phyloP scores from a whole-genome alignment of 2,888 invertebrate species.

The Cosmopolites sordidus region DNA sequence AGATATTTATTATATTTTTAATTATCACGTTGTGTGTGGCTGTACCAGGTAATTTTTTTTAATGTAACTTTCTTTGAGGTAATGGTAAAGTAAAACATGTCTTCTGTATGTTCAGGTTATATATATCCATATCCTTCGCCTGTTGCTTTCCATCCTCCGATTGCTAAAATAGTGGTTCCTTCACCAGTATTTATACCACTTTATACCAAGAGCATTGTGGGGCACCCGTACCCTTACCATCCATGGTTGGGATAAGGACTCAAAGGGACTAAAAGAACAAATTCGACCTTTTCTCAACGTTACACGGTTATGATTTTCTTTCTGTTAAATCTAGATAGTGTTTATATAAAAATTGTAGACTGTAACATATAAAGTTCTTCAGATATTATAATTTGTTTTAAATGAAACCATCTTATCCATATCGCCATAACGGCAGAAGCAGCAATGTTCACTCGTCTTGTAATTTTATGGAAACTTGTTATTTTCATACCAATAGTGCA shows the following conservation, averaged over 20 bases:
- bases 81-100: too few species aligned
- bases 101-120: neutral
- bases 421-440: too few species aligned
- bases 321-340: neutral
- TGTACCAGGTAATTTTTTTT: neutral
- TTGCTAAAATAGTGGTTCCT: constrained; percentile 1
- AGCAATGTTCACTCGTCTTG: too few species aligned
- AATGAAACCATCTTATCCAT: too few species aligned
- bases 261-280: neutral
- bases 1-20: neutral
- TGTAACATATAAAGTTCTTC: too few species aligned
- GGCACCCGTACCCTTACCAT: constrained; percentile 1
- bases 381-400: too few species aligned
- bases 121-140: neutral
- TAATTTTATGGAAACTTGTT: too few species aligned
- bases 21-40: neutral
- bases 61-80: too few species aligned
- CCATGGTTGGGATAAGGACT: constrained; percentile 1
- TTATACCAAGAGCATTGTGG: constrained; percentile 1
- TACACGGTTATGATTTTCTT: neutral
- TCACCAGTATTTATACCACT: neutral
- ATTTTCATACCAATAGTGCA: too few species aligned
- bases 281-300: too few species aligned
- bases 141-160: neutral
- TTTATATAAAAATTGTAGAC: neutral